Evolutionary conservation across 2,888 invertebrate genomes (phyloP), one percentile per base, ranked within the genome.

Genomic region (Itoplectis maculator): DNA sequence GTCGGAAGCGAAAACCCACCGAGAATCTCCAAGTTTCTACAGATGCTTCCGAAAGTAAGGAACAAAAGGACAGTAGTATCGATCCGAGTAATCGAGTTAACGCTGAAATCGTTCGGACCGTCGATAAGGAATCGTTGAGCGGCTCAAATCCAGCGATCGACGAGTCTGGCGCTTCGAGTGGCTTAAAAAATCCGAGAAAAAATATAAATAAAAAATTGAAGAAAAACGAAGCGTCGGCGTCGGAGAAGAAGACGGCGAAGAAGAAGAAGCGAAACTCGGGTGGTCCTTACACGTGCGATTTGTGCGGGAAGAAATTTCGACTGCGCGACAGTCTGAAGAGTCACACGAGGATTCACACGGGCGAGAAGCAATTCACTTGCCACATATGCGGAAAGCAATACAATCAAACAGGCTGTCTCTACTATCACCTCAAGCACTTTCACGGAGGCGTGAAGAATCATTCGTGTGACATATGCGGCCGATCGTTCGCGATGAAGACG

Each of bases 341-440:
- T 13, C 90, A 90, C 72, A 66, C 87, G 77, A 79, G 86, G 47
- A 75, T 80, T 23, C 90, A 90, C 49, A 85, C 86, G 0, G 88
- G 87, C 0, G 90, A 89, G 37, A 91, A 90, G 63, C 84, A 89
- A 1, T 93, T 93, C 35, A 92, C 93, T 1, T 95, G 95, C 83
- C 93, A 93, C 11, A 90, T 93, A 47, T 94, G 94, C 87, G 91
- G 91, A 3, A 94, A 94, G 85, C 91, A 90, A 66, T 94, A 94
- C 89, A 91, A 89, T 1, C 93, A 93, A n/a, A 88, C 93, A 0
- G 94, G 94, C 1, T 94, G 94, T 87, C 93, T 94, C 83, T 94
- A 94, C 88, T 94, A 94, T 86, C 95, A 95, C 87, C 87, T 94
- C 83, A 94, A 93, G 81, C 92, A 94, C 87, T 91, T 92, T 11